Base-by-base conservation (phyloP, 1,140 invertebrate genomes). In the Drosophila santomea region DNA sequence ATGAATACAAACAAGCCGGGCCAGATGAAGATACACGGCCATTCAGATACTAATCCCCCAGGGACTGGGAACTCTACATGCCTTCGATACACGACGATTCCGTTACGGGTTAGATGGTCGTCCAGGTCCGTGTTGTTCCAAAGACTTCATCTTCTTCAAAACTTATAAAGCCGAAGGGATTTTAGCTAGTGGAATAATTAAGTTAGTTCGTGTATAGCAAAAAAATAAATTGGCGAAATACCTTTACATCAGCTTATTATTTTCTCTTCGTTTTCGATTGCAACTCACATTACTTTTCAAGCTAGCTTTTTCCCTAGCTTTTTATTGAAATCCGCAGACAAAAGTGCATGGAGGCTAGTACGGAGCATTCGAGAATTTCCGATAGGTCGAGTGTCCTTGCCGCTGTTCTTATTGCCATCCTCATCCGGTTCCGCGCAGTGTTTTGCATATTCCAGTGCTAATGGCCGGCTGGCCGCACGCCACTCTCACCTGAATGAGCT, bases 381-480 rank as follows among this genome's bases (percentile, higher is more conserved):
- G 20, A 61, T 54, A 51, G 25, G 36, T 74, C 45, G 69, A 58
- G 71, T 62, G 56, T 60, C 28, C 47, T 44, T 12, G 55, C 14
- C 38, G 39, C 12, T 51, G 39, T 55, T 62, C 68, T 35, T 74
- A 55, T 74, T 71, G 67, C 51, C 51, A 71, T 71, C 67, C 67
- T 69, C 51, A 58, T 71, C 67, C 67, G 64, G 67, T 58, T 69
- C 35, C 25, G 57, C 43, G 69, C 36, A 36, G 57, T 74, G 50
- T 74, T 74, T 74, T 74, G 47, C 71, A 74, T 74, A 74, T 74
- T 74, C 67, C 51, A 43, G 58, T 54, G 23, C 50, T 41, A 74
- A 62, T 74, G 56, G 41, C 48, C 69, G 32, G 48, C 55, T 62
- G 57, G 41, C 28, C 14, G 50, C 71, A 74, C 69, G 68, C 68